A percentile compares a stretch with the other conserved stretches of the same genome.
Conservation (phyloP, 2,888 invertebrate species). For the Harpalus rufipes region DNA sequence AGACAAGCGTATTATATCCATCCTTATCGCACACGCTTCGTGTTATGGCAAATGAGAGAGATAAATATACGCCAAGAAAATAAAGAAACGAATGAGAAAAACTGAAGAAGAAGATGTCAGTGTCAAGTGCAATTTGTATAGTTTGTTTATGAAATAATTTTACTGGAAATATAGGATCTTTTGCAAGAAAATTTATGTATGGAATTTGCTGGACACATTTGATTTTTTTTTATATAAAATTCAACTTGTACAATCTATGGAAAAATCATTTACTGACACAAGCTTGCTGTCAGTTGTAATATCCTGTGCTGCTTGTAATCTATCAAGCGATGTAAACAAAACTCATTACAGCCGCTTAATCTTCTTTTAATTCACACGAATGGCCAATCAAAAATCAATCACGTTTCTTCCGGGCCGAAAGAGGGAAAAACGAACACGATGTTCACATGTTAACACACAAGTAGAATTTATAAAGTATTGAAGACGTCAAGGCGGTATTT, state of each 20-base stretch:
- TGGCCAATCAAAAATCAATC: slow-evolving; percentile 64
- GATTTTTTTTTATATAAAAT: too few relatives aligned
- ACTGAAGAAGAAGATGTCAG: too few relatives aligned
- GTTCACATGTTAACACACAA: slow-evolving; percentile 27
- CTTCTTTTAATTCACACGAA: slow-evolving; percentile 55
- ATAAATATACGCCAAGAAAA: too few relatives aligned
- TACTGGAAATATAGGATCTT: too few relatives aligned
- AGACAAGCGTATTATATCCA: too few relatives aligned
- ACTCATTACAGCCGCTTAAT: slow-evolving; percentile 59
- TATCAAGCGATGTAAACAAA: slow-evolving; percentile 58
- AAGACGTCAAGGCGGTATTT: background rate
- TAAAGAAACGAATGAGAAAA: too few relatives aligned
- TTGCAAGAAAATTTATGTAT: too few relatives aligned
- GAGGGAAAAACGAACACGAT: slow-evolving; percentile 7
- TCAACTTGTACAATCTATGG: background rate
- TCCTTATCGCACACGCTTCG: too few relatives aligned
- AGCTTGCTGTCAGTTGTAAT: slow-evolving; percentile 4
- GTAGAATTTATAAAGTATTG: background rate
- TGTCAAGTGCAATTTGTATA: too few relatives aligned
- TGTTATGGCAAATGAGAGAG: too few relatives aligned
- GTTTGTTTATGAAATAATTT: too few relatives aligned
- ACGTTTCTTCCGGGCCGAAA: slow-evolving; percentile 36
- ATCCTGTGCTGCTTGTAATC: slow-evolving; percentile 27
- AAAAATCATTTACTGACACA: background rate
- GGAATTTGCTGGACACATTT: too few relatives aligned